phyloP scores from a whole-genome alignment of 92 coral and sea anemone genomes.

The Paramuricea clavata region DNA sequence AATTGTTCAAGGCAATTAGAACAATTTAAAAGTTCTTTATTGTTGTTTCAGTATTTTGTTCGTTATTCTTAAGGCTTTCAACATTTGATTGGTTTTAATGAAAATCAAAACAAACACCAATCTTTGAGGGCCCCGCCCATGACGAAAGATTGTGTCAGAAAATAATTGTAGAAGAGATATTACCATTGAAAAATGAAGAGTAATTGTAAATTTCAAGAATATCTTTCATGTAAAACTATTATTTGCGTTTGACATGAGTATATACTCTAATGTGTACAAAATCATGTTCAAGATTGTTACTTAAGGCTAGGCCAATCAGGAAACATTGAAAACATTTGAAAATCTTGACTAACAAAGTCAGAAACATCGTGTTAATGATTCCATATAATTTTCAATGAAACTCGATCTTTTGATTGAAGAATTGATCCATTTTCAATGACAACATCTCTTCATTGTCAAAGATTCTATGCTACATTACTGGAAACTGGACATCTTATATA shows the following conservation, averaged over 20 bases:
- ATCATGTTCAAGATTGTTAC: too few species aligned
- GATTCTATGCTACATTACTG: neutral
- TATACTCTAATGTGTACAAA: too few species aligned
- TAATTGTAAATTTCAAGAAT: too few species aligned
- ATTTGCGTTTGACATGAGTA: too few species aligned
- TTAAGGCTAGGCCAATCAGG: too few species aligned
- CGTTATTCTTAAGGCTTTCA: neutral
- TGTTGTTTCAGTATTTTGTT: neutral
- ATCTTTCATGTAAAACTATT: too few species aligned
- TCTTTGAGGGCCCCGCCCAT: constrained; percentile 19
- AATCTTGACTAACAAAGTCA: too few species aligned
- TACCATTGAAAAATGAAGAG: neutral
- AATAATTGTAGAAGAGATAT: neutral
- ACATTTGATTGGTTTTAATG: neutral
- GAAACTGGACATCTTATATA: constrained; percentile 6
- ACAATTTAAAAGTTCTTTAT: neutral
- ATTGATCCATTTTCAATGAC: neutral
- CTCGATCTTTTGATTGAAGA: neutral
- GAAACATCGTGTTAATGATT: too few species aligned
- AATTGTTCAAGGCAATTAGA: too few species aligned
- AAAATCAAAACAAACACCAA: neutral
- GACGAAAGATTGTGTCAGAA: neutral
- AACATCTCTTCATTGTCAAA: neutral
- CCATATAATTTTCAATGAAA: too few species aligned
- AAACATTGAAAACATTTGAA: too few species aligned